These are phyloP conservation scores for Leptinotarsa undecemlineata DNA, from an alignment of 1,140 invertebrate species.

Conservation along the genomic window DNA sequence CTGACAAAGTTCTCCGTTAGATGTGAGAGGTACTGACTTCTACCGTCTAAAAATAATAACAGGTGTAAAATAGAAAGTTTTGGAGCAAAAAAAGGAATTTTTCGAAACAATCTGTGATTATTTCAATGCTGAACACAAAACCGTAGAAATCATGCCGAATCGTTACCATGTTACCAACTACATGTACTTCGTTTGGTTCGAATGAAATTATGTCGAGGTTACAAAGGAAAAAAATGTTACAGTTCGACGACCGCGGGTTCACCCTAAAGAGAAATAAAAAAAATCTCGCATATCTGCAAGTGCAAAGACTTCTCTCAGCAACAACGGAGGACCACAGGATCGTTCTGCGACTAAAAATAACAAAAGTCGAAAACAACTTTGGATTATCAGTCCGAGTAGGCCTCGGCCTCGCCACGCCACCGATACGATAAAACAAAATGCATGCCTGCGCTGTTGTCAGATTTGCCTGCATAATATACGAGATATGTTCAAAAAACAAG, in stretches of 20 bases:
- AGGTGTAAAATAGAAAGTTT: too few species aligned
- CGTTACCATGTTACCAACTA: too few species aligned
- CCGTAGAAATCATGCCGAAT: too few species aligned
- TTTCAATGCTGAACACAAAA: too few species aligned
- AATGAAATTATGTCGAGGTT: background rate
- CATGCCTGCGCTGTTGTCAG: background rate
- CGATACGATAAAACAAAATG: constrained; percentile 9
- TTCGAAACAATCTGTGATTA: too few species aligned
- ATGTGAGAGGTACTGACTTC: too few species aligned
- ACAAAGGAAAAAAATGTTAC: background rate
- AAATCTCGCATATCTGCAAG: constrained; percentile 6
- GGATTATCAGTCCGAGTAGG: constrained; percentile 6
- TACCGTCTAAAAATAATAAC: too few species aligned
- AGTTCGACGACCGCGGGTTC: constrained; percentile 3
- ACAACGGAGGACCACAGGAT: constrained; percentile 14
- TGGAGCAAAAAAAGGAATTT: too few species aligned
- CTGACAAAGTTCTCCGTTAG: too few species aligned
- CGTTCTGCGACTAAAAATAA: constrained; percentile 15
- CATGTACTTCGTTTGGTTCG: background rate
- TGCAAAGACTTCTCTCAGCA: constrained; percentile 12
- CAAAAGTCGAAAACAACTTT: constrained; percentile 15
- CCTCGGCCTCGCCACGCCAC: background rate
- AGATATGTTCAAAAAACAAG: too few species aligned
- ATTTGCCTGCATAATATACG: background rate
- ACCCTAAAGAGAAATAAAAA: constrained; percentile 11